Conservation (phyloP, 2,888 invertebrate species). For the Pyrrhosoma nymphula region DNA sequence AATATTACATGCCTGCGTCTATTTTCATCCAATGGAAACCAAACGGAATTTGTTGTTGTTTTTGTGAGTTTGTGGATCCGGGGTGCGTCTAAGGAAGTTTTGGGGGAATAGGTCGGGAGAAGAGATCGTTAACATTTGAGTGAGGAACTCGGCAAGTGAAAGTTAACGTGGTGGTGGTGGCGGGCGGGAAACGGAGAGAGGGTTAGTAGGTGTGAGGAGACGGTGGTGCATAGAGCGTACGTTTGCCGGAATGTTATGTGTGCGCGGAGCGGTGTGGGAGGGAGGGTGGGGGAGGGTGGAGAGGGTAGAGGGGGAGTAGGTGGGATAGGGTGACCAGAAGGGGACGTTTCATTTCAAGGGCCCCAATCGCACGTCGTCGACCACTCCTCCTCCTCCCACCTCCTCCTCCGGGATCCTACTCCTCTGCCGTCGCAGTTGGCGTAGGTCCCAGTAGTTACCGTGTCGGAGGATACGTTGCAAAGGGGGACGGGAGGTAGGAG, state of each 20-base stretch:
- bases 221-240: background rate
- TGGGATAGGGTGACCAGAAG: background rate
- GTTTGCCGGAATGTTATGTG: constrained; percentile 14
- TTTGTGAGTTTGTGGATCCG: too few relatives aligned
- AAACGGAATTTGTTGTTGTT: too few relatives aligned
- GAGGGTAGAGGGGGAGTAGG: background rate
- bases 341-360: constrained; percentile 43
- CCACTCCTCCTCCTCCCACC: too few relatives aligned
- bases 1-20: too few relatives aligned
- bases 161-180: background rate
- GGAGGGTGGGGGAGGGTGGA: background rate
- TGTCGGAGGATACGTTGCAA: background rate
- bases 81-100: background rate
- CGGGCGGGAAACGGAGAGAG: background rate
- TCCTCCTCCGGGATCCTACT: background rate
- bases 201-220: background rate
- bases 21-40: too few relatives aligned
- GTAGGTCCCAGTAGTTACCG: constrained; percentile 24
- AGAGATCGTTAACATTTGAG: constrained; percentile 21
- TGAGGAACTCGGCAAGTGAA: constrained; percentile 25
- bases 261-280: background rate
- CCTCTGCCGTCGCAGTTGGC: constrained; percentile 1
- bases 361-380: background rate
- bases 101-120: constrained; percentile 5
- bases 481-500: background rate